Base-by-base conservation (phyloP, 2,888 invertebrate species). In the Teleiodes luculella region DNA sequence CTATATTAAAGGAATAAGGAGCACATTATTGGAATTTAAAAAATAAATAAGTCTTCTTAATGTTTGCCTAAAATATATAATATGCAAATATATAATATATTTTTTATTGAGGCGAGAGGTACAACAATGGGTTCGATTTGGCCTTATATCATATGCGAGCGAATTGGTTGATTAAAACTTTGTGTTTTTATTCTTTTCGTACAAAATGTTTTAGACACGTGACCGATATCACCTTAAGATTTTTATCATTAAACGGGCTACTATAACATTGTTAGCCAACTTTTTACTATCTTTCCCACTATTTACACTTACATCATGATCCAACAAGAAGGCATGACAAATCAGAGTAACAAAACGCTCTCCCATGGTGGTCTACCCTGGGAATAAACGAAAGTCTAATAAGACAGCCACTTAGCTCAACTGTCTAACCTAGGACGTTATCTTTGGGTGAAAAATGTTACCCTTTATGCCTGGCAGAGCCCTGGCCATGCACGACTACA, bases 361-460 rank as follows among this genome's bases (percentile, higher is more conserved):
- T 74, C 55, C 74, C 73, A 62, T 66, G 87, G 87, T 87, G 87
- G 87, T 88, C 87, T 72, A 58, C 65, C 61, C 65, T 54, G 64
- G 63, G 65, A 76, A 74, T 73, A 71, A 74, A 76, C 74, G 74
- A 74, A 76, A 74, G 73, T 81, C 74, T 82, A 85, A 85, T 83
- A 81, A 72, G 86, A 86, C 86, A 85, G 82, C 72, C 74, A 80
- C 74, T 78, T 84, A 76, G 72, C 76, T 78, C 72, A 76, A 58
- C 80, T 82, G 85, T 86, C 86, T 67, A 61, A 60, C 53, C 63
- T 64, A 55, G 70, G 80, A 84, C 83, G 75, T 83, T 87, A 88
- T 87, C 86, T 72, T 65, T 45, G 45, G 57, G 71, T 87, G 87
- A 87, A 83, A 85, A 87, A 88, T 88, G 66, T 80, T 77, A 65